Evolutionary conservation across 2,888 invertebrate genomes (phyloP), one percentile per base, ranked within the genome.

Genomic region (Taphrorychus bicolor): DNA sequence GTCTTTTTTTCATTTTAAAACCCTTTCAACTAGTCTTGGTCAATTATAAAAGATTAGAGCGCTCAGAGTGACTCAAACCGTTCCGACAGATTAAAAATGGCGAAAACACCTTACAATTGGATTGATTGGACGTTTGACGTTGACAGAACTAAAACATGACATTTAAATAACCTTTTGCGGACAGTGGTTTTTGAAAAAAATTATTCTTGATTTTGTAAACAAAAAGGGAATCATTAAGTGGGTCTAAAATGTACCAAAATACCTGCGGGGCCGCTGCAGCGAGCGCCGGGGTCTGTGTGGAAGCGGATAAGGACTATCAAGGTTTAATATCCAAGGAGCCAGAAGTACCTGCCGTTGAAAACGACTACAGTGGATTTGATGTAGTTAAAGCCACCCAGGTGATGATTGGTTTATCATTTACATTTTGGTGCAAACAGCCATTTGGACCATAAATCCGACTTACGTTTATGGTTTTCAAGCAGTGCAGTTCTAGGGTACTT

Each of bases 301-400:
- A 87, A 77, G 83, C 86, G 59, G 88, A 89, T 79, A 85, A 83
- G 73, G 89, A 89, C 73, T 84, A 86, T 72, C 87, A 87, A 66
- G 87, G 86, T 74, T 82, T 87, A 70, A 86, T 87, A 76, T 83
- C 87, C 70, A 87, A 87, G 72, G 88, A 88, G 74, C 86, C 88
- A 59, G 85, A 86, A 71, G 86, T 87, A 74, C 87, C 87, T 72
- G 87, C 87, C 32, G 82, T 86, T 41, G 90, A 91, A 80, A 88
- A 87, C 73, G 90, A 90, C 77, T 93, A 91, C 80, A 91, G 92
- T 80, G 89, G 90, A 52, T 94, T 93, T 82, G 96, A 97, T 81
- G 95, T 97, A 76, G 93, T 97, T 19, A 94, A 94, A 84, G 97
- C 97, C 7, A 97, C 97, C 19, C 98, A 98, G 85, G 88, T 89